Percentiles rank a stretch among this genome's conserved stretches.
These are phyloP conservation scores for Eilema depressum DNA, from an alignment of 2,888 invertebrate genomes.

Conservation along the genomic window DNA sequence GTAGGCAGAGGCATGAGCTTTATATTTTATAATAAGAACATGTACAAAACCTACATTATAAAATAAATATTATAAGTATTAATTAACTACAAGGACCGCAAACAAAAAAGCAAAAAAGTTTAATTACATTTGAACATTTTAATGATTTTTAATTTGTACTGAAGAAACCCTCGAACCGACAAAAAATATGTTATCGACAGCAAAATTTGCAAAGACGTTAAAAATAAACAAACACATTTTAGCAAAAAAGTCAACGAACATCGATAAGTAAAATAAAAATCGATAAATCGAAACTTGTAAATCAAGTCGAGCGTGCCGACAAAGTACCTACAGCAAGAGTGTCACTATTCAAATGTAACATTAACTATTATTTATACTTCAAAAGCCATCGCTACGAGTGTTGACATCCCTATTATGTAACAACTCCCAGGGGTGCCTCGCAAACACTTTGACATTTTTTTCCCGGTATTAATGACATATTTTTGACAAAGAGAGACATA, in stretches of 20 bases:
- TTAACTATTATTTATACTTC: conserved; percentile 82
- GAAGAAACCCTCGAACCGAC: background rate
- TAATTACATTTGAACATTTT: background rate
- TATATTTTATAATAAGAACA: no score
- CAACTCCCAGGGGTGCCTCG: conserved; percentile 79
- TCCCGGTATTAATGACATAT: conserved; percentile 79
- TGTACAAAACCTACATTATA: background rate
- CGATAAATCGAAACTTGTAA: conserved; percentile 73
- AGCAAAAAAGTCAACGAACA: conserved; percentile 31
- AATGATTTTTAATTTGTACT: background rate
- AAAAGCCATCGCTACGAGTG: conserved; percentile 78
- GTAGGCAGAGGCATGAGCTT: background rate
- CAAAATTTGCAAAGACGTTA: background rate
- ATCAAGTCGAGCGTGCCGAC: conserved; percentile 77
- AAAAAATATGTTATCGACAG: background rate
- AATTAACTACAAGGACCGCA: background rate
- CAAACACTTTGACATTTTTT: conserved; percentile 74
- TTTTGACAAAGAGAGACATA: conserved; percentile 81
- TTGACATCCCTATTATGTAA: conserved; percentile 85
- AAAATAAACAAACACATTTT: conserved; percentile 2
- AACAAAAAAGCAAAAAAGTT: background rate
- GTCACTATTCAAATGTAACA: conserved; percentile 66
- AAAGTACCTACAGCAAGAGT: conserved; percentile 71
- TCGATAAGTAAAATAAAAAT: conserved; percentile 62
- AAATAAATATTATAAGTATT: background rate